phyloP scores from a whole-genome alignment of 2,113 vertebrate genomes.

The Pipra filicauda region DNA sequence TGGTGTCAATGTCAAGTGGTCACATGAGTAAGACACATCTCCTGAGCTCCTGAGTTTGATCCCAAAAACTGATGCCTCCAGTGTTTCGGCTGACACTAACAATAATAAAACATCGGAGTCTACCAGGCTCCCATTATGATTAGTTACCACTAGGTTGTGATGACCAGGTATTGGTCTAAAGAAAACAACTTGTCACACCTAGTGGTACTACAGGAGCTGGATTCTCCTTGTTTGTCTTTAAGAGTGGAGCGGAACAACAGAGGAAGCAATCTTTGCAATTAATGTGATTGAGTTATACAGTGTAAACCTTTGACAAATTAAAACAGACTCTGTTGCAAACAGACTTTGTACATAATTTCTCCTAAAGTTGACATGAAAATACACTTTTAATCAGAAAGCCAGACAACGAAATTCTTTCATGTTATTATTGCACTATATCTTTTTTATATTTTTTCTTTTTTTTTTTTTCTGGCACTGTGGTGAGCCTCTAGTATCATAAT shows the following conservation, averaged over 20 bases:
- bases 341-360: conserved; percentile 54
- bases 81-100: not conserved
- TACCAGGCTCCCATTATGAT: not conserved
- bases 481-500: conserved; percentile 25
- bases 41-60: not conserved
- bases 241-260: not conserved
- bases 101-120: not conserved
- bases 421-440: conserved; percentile 43
- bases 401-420: conserved; percentile 66
- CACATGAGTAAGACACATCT: not conserved
- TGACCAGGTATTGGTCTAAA: not conserved
- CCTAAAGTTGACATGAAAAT: conserved; percentile 49
- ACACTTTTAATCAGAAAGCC: conserved; percentile 68
- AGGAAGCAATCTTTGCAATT: conserved; percentile 36
- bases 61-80: not conserved
- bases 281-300: not conserved
- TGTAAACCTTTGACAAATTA: conserved; percentile 53
- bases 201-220: not conserved
- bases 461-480: conserved; percentile 11
- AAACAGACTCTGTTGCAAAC: conserved; percentile 13
- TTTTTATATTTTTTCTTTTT: conserved; percentile 14
- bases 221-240: not conserved
- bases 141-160: not conserved
- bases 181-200: not conserved
- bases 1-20: not conserved